Evolutionary conservation across 2,797 vertebrate genomes (phyloP), one percentile per base, ranked within the genome.

Genomic region (Pogoniulus pusillus): DNA sequence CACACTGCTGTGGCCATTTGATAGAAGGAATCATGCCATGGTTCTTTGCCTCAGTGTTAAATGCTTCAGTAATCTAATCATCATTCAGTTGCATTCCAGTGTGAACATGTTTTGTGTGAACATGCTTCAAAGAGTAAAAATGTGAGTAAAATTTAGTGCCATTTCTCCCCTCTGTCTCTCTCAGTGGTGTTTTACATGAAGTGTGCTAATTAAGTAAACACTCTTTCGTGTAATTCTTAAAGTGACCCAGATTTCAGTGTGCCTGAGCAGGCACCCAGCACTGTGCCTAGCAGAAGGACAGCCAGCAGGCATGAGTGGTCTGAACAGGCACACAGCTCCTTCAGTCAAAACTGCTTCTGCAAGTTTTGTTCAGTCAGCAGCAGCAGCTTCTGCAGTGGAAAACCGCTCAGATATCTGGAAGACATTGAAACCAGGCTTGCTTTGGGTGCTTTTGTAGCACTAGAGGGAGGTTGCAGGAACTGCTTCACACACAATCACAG

Each of bases 161-260:
- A 63, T 80, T 95, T 93, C 83, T 94, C 94, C 92, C 93, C 88
- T 84, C 87, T 77, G 94, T 89, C 27, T 94, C 17, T 93, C 71
- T 47, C 69, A 71, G 90, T 88, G 92, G 72, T 1, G 0, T 91
- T 90, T 90, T 90, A 87, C 88, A 90, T 93, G 72, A 92, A 92
- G 66, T 82, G 6, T 49, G 72, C 88, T 92, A 95, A 96, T 96
- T 87, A 93, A 92, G 87, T 91, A 91, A 95, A 87, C 71, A 82
- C 27, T 91, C 87, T 85, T 91, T 79, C 92, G 90, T 95, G 93
- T 77, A 93, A 85, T 89, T 87, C 72, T 71, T 82, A 51, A 85
- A 54, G 76, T 72, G 85, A 90, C 78, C 51, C 58, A 95, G 81
- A 90, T 95, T 82, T 85, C 75, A 60, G 29, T 3, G 1, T 78